Base-by-base conservation (phyloP, 1,140 invertebrate species). In the Periplaneta americana region DNA sequence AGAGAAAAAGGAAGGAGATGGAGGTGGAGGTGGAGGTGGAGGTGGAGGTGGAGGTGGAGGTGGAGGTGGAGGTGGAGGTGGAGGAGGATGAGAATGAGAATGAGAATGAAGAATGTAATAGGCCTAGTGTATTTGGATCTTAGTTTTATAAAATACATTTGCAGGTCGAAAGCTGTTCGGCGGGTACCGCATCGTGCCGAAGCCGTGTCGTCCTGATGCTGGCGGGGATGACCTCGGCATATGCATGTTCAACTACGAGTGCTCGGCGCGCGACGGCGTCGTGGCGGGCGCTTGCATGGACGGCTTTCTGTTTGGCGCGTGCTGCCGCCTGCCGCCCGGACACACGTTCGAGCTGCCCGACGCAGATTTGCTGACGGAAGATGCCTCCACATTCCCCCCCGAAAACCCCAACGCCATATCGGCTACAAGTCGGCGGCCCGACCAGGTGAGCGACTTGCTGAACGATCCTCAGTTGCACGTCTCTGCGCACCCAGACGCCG, bases 161-260 rank as follows among this genome's bases (percentile, higher is more conserved):
- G 89, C 91, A 88, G 91, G 92, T 77, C 91, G 93, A 87, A 95
- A 94, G 87, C 86, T 95, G n/a, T 96, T 96, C 87, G 95, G 95
- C 28, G 95, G 95, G 28, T 96, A 96, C 86, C 90, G 94, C 86
- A 96, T 96, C 90, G 94, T 94, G 74, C 95, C 95, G 8, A 92
- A 93, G 84, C 90, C 92, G 80, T 96, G 95, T 86, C 92, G 91
- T 79, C 91, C 92, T 2, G 66, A 22, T 78, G 48, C 84, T 57
- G 83, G 83, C 34, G 34, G 32, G 15, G 83, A 86, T 86, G 81
- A 89, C 85, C 84, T 85, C 85, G 91, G 95, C n/a, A 93, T 96
- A 84, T 98, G 97, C 88, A 97, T 98, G 95, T 98, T 98, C 88
- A 97, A 97, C 88, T 96, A 97, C 85, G 96, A 98, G 86, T 98